A percentile compares a stretch with the other conserved stretches of the same genome.
These are phyloP conservation scores for Drosophila takahashii DNA, from an alignment of 1,140 invertebrate species.

Conservation along the genomic window DNA sequence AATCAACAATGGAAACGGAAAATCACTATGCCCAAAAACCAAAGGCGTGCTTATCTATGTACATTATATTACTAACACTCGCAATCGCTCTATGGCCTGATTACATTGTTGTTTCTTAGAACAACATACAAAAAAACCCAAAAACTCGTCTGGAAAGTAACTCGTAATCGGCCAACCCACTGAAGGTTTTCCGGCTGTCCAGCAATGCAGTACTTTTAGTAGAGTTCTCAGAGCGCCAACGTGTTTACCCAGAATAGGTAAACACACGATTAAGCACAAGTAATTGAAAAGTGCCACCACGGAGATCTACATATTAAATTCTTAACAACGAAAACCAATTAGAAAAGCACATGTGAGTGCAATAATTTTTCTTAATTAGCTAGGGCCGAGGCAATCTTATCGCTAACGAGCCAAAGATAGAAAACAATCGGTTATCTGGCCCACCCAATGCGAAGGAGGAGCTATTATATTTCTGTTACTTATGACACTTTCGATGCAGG, in stretches of 20 bases:
- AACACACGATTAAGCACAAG: constrained; percentile 6
- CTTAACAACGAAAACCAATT: constrained; percentile 8
- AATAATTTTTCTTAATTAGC: constrained; percentile 10
- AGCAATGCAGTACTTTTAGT: constrained; percentile 34
- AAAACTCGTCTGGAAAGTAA: constrained; percentile 5
- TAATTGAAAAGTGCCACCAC: constrained; percentile 10
- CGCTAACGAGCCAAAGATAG: constrained; percentile 3
- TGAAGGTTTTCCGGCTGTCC: background rate
- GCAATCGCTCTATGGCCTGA: constrained; percentile 6
- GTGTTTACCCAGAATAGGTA: constrained; percentile 30
- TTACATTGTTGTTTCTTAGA: background rate
- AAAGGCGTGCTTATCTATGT: constrained; percentile 12
- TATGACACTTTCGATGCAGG: constrained; percentile 50
- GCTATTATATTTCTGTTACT: constrained; percentile 37
- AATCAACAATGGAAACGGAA: constrained; percentile 8
- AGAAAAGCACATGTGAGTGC: constrained; percentile 8
- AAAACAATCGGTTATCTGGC: constrained; percentile 27
- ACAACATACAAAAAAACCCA: background rate
- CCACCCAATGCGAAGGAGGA: constrained; percentile 5
- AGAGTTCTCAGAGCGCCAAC: constrained; percentile 4
- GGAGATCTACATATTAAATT: background rate
- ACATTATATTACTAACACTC: background rate
- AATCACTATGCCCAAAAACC: constrained; percentile 12
- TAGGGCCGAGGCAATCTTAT: constrained; percentile 30
- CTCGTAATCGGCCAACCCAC: background rate